Evolutionary conservation across 1,140 invertebrate species (phyloP).

Genomic region (Drosophila equinoxialis): DNA sequence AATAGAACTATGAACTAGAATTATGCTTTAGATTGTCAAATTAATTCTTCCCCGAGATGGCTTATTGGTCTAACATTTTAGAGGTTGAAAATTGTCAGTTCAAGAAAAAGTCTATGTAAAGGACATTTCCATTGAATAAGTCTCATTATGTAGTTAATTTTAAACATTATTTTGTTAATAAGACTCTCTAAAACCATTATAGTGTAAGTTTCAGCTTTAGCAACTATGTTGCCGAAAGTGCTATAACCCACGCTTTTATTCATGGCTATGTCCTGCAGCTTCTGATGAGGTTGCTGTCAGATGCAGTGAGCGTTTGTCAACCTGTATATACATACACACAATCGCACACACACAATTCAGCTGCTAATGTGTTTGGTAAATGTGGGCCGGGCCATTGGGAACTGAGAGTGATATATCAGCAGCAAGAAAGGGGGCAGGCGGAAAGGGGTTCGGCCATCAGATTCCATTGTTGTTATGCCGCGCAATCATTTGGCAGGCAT

Average conservation of each 20-base stretch:
- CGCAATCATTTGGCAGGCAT: slow-evolving; percentile 46
- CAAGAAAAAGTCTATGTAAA: too few relatives aligned
- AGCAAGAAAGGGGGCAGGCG: not conserved
- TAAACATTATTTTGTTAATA: too few relatives aligned
- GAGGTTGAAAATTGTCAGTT: too few relatives aligned
- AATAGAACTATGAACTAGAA: too few relatives aligned
- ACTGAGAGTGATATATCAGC: slow-evolving; percentile 19
- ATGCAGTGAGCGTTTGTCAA: slow-evolving; percentile 1
- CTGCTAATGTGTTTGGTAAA: slow-evolving; percentile 58
- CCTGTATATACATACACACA: not conserved
- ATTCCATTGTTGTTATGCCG: slow-evolving; percentile 37
- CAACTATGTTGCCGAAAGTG: not conserved
- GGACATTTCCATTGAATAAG: too few relatives aligned
- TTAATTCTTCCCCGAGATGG: too few relatives aligned
- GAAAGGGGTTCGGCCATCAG: slow-evolving; percentile 5
- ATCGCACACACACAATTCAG: slow-evolving; percentile 3
- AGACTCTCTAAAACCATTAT: too few relatives aligned
- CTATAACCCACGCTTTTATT: not conserved
- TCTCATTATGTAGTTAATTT: too few relatives aligned
- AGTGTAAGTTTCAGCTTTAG: not conserved
- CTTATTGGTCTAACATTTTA: too few relatives aligned
- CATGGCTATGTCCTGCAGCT: not conserved
- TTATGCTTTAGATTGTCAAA: too few relatives aligned
- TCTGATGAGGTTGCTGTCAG: not conserved
- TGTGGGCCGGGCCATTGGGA: slow-evolving; percentile 19